Evolutionary conservation across 1,140 invertebrate genomes (phyloP).

Genomic region (Saxidomus purpurata): DNA sequence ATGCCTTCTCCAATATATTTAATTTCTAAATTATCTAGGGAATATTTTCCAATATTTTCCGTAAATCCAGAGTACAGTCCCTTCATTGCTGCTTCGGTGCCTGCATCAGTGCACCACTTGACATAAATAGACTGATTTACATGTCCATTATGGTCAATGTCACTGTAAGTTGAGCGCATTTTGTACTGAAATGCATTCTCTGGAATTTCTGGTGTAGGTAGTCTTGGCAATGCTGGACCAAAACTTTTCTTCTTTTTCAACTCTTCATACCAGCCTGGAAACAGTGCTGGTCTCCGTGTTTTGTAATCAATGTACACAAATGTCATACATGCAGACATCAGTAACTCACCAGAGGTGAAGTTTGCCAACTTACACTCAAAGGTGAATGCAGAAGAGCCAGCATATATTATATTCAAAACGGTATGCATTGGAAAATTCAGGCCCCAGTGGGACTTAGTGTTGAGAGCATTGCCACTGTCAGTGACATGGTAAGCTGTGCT

Average conservation of each 20-base stretch:
- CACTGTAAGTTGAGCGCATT: constrained; percentile 17
- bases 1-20: constrained; percentile 55
- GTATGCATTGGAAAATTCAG: constrained; percentile 24
- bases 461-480: not conserved
- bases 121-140: constrained; percentile 61
- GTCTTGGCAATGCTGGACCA: not conserved
- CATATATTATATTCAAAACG: constrained; percentile 13
- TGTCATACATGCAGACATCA: constrained; percentile 15
- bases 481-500: constrained; percentile 48
- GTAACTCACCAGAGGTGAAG: not conserved
- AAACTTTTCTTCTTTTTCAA: constrained; percentile 8
- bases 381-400: constrained; percentile 45
- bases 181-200: constrained; percentile 32
- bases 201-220: constrained; percentile 35
- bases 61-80: constrained; percentile 43
- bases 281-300: constrained; percentile 31
- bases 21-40: constrained; percentile 7
- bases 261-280: constrained; percentile 51
- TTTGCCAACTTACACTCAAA: constrained; percentile 22
- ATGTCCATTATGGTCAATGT: constrained; percentile 62
- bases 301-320: constrained; percentile 59
- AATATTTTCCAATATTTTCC: constrained; percentile 48
- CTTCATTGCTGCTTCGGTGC: constrained; percentile 49
- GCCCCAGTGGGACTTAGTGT: constrained; percentile 35
- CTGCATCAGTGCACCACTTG: constrained; percentile 62